Percentiles rank a stretch among this genome's conserved stretches.
Conservation (phyloP, 1,140 invertebrate genomes). For the Meloidogyne exigua region DNA sequence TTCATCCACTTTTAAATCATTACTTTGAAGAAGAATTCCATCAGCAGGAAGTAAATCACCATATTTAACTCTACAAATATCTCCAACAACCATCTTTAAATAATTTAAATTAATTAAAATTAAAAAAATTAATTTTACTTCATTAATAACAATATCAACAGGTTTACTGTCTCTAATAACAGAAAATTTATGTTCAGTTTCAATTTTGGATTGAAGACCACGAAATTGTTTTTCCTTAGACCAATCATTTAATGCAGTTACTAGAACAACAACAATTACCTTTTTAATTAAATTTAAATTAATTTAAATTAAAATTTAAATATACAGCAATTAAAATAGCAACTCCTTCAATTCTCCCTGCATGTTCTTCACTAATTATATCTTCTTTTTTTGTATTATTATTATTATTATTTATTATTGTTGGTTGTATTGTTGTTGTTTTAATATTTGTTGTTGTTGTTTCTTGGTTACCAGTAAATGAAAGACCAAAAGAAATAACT, state of each 20-base stretch:
- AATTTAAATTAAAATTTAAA: not conserved
- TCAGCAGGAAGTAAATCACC: conserved; percentile 92
- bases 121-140: conserved; percentile 12
- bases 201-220: conserved; percentile 87
- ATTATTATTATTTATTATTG: not conserved
- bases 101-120: not conserved
- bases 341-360: conserved; percentile 63
- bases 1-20: conserved; percentile 97
- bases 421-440: not conserved
- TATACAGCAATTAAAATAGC: conserved; percentile 59
- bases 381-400: conserved; percentile 16
- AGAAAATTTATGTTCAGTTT: conserved; percentile 96
- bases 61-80: conserved; percentile 80
- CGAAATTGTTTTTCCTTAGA: conserved; percentile 62
- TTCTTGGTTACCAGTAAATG: conserved; percentile 72
- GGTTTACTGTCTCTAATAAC: conserved; percentile 88
- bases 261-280: conserved; percentile 61
- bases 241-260: conserved; percentile 62
- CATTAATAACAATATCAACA: conserved; percentile 85
- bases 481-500: conserved; percentile 85
- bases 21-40: conserved; percentile 94
- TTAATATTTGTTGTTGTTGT: conserved; percentile 22
- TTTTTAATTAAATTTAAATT: not conserved
- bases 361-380: conserved; percentile 41
- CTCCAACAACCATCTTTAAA: conserved; percentile 86